Percentiles rank a stretch among this genome's conserved stretches.
These are phyloP conservation scores for Synanthedon tipuliformis DNA, from an alignment of 2,888 invertebrate species.

Conservation along the genomic window DNA sequence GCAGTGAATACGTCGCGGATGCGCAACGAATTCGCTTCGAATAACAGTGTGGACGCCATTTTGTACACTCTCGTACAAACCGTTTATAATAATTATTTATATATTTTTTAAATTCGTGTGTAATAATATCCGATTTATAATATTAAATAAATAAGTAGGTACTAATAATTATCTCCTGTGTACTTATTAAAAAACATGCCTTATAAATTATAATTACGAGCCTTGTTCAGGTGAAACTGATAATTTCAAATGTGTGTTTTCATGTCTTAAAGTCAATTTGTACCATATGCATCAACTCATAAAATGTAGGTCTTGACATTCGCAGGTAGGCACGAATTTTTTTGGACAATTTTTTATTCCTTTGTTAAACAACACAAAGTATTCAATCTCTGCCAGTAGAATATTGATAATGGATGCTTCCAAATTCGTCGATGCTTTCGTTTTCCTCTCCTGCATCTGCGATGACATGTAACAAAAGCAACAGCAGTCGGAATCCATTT, in stretches of 20 bases:
- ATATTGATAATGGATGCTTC: not conserved
- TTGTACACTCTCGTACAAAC: too few relatives aligned
- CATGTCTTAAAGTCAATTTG: constrained; percentile 1
- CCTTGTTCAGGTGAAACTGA: not conserved
- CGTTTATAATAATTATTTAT: too few relatives aligned
- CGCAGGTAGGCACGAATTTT: not conserved
- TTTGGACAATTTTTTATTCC: not conserved
- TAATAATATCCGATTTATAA: too few relatives aligned
- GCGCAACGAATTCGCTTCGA: too few relatives aligned
- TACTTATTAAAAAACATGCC: not conserved
- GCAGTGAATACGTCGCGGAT: too few relatives aligned
- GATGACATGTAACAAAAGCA: not conserved
- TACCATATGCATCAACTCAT: constrained; percentile 1
- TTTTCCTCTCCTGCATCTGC: constrained; percentile 2
- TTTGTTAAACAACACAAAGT: not conserved
- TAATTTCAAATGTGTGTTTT: constrained; percentile 1
- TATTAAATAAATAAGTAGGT: too few relatives aligned
- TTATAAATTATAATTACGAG: not conserved
- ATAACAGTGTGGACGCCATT: too few relatives aligned
- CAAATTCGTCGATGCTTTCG: constrained; percentile 3
- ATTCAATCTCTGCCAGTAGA: not conserved
- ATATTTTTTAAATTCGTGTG: too few relatives aligned
- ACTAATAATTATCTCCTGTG: too few relatives aligned
- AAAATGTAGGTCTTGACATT: constrained; percentile 2
- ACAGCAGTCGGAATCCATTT: constrained; percentile 1